A percentile compares a stretch with the other conserved stretches of the same genome.
Evolutionary conservation across 1,140 invertebrate species (phyloP).

Genomic region (Vanessa tameamea): DNA sequence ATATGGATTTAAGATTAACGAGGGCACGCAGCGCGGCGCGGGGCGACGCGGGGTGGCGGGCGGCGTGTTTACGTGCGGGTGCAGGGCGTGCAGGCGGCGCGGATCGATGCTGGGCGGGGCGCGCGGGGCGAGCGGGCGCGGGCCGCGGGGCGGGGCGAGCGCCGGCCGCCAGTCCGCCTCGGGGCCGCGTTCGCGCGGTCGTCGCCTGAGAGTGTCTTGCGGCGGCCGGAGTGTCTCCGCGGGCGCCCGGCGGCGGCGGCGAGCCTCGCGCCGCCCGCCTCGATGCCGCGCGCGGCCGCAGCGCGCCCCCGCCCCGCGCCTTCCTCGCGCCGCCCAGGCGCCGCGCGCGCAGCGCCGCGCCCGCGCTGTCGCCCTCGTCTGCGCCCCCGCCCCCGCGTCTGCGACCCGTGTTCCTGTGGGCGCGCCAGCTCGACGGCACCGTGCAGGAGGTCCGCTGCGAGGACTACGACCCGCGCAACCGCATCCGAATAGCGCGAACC

Average conservation of each 20-base stretch:
- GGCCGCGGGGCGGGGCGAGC: conserved; percentile 46
- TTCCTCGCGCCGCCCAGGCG: conserved; percentile 45
- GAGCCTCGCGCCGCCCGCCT: conserved; percentile 71
- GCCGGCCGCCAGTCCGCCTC: conserved; percentile 61
- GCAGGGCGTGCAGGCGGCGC: conserved; percentile 58
- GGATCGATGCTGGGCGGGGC: conserved; percentile 68
- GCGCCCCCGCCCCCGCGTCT: conserved; percentile 53
- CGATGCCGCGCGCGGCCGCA: conserved; percentile 57
- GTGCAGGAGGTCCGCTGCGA: conserved; percentile 91
- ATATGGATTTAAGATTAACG: conserved; percentile 80
- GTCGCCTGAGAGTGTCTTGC: conserved; percentile 59
- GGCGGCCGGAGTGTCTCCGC: conserved; percentile 65
- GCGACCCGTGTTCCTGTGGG: conserved; percentile 89
- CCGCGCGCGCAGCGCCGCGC: conserved; percentile 54
- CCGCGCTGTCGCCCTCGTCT: conserved; percentile 43
- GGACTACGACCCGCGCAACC: conserved; percentile 91
- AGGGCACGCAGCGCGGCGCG: conserved; percentile 56
- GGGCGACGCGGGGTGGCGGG: conserved; percentile 41
- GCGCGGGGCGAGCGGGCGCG: conserved; percentile 40
- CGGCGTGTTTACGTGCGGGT: conserved; percentile 68
- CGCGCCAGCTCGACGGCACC: conserved; percentile 87
- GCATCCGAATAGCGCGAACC: conserved; percentile 89
- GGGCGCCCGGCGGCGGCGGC: conserved; percentile 66
- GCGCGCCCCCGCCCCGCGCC: conserved; percentile 49
- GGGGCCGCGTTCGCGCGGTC: conserved; percentile 69